Base-by-base conservation (phyloP, 1,140 invertebrate species). In the Pachyrhynchus sulphureomaculatus region DNA sequence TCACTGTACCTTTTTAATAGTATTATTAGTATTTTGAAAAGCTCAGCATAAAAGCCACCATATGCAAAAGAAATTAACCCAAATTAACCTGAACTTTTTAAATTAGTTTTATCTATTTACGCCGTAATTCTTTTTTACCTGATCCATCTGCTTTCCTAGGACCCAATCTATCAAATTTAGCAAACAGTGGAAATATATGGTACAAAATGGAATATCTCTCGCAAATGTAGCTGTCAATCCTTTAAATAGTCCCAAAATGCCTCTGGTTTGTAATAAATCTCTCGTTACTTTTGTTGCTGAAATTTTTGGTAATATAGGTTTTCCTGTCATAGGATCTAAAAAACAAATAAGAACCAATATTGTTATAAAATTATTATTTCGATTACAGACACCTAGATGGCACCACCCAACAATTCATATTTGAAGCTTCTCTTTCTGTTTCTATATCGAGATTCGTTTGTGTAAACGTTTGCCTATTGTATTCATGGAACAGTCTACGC, bases 181-280 rank as follows among this genome's bases (percentile, higher is more conserved):
- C 96, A 79, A 99, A 99, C n/a, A 98, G 76, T 12, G 97, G 97
- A 99, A 99, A 78, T 99, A 99, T 36, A 99, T 88, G 12, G 97
- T 79, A 8, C 95, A 98, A 79, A 99, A 99, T 13, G 90, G 89
- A 0, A 99, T 90, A 79, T 99, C 97, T 64, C 97, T 79, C 0
- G 93, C 79, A 52, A 91, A 89, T 0, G 97, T 99, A 2, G 96
- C 95, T 18, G 86, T 87, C 6, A 90, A 89, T 15, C 97, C 97
- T 75, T 92, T 92, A 76, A 99, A 99, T 10, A 99, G 78, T 1
- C 97, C 97, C 33, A 91, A 74, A 57, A 99, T 90, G 34, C 97
- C 97, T 76, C 90, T 88, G 68, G 91, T 84, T 68, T 81, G 84
- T 0, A 98, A 64, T 48, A 98, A 78, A 53, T 88, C 82, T 56